Percentiles rank a stretch among this genome's conserved stretches.
These are phyloP conservation scores for Labeo calbasu DNA, from an alignment of 2,797 vertebrate species.

Conservation along the genomic window DNA sequence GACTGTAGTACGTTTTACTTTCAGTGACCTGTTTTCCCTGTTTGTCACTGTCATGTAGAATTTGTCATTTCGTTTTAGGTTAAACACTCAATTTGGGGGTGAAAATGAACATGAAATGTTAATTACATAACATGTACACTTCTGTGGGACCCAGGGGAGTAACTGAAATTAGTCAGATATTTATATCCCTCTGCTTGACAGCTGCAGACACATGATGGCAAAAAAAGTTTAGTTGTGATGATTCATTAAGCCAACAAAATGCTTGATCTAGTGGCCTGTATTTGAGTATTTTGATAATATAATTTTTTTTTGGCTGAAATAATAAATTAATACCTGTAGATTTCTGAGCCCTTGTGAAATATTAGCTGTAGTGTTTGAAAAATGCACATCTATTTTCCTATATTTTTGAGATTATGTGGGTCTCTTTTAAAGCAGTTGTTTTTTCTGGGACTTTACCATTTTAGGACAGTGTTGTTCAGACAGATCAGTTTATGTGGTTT, in stretches of 20 bases:
- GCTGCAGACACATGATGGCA: not conserved
- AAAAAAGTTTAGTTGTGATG: not conserved
- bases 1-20: not conserved
- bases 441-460: not conserved
- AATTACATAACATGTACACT: not conserved
- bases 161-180: not conserved
- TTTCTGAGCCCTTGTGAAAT: not conserved
- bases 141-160: not conserved
- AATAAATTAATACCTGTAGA: not conserved
- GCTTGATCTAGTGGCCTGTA: not conserved
- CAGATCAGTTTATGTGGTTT: slow-evolving; percentile 37
- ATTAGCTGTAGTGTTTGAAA: not conserved
- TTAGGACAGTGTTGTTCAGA: slow-evolving; percentile 25
- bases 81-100: not conserved
- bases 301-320: not conserved
- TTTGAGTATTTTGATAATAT: not conserved
- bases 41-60: not conserved
- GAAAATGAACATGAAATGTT: not conserved
- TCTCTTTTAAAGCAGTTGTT: not conserved
- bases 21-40: not conserved
- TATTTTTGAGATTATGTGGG: not conserved
- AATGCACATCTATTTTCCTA: not conserved
- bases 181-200: not conserved
- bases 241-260: not conserved
- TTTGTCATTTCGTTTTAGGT: not conserved